phyloP scores from a whole-genome alignment of 2,797 vertebrate species.

The Staurois parvus region DNA sequence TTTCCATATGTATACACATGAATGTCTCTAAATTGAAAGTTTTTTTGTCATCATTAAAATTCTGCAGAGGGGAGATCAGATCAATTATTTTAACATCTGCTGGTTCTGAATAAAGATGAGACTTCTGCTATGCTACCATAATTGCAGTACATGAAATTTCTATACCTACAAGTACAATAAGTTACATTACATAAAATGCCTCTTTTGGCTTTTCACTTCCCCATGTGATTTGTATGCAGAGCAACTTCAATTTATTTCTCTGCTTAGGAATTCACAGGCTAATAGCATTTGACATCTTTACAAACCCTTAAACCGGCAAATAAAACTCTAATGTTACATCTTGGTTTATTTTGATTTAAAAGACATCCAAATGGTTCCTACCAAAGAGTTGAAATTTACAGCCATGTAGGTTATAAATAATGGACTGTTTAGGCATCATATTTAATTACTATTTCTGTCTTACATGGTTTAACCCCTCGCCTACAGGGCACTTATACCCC shows the following conservation, averaged over 20 bases:
- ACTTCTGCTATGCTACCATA: conserved; percentile 26
- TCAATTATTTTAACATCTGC: conserved; percentile 53
- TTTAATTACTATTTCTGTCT: too few relatives aligned
- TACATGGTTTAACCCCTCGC: too few relatives aligned
- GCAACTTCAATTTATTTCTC: conserved; percentile 40
- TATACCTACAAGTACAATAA: conserved; percentile 44
- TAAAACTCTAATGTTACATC: background rate
- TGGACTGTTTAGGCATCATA: too few relatives aligned
- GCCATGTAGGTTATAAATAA: too few relatives aligned
- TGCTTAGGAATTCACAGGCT: conserved; percentile 19
- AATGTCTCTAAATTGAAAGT: conserved; percentile 8
- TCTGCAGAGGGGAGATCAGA: background rate
- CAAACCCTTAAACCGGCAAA: background rate
- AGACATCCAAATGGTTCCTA: too few relatives aligned
- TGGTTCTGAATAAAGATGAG: conserved; percentile 43
- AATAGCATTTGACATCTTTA: background rate
- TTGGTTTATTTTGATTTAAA: background rate
- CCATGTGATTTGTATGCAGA: conserved; percentile 38
- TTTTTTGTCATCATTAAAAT: conserved; percentile 22
- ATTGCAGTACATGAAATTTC: conserved; percentile 25
- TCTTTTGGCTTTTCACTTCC: conserved; percentile 6
- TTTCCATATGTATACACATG: conserved; percentile 26
- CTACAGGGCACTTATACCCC: too few relatives aligned
- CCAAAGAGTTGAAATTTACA: too few relatives aligned
- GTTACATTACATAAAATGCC: conserved; percentile 21